Evolutionary conservation across 1,140 invertebrate genomes (phyloP), one percentile per base, ranked within the genome.

Genomic region (Heliothis subflexa): DNA sequence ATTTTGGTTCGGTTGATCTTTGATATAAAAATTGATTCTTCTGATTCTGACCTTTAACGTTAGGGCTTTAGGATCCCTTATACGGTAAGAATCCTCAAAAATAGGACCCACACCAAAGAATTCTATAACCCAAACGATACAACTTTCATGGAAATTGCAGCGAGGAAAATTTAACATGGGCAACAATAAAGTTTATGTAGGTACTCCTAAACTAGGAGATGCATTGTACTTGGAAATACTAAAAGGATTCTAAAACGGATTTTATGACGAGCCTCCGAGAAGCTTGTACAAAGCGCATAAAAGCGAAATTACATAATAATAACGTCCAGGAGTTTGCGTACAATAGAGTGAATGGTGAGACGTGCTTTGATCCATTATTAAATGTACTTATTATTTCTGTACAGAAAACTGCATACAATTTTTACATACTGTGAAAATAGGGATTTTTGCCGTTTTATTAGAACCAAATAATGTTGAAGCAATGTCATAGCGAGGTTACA

Each of bases 241-340:
- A 70, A 52, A 66, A 70, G 47, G 47, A 18, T 50, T 70, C 66
- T 25, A 49, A 50, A 50, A 70, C 33, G 66, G 50, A 55, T 55
- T 71, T 71, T 54, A 54, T 54, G 68, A 45, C 62, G 18, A 55
- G 10, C 52, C 45, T 40, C 11, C 54, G n/a, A 71, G n/a, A n/a
- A 50, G 52, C 68, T 71, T 28, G 49, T 55, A 55, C 25, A 18
- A 64, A 71, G 47, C 68, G 28, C 68, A 55, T 71, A 55, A 54
- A 71, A 71, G 50, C 68, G 16, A 33, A 40, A 71, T 71, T 33
- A 71, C 25, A 54, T 71, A 55, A 54, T 54, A 55, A 55, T 49
- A 55, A 55, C n/a, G 18, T 71, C 40, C 68, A 71, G 49, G 68
- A 50, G 50, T 71, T 54, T 28, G 21, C n/a, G 18, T 12, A 25